phyloP scores from a whole-genome alignment of 2,888 invertebrate genomes.

The Drosophila conformis region DNA sequence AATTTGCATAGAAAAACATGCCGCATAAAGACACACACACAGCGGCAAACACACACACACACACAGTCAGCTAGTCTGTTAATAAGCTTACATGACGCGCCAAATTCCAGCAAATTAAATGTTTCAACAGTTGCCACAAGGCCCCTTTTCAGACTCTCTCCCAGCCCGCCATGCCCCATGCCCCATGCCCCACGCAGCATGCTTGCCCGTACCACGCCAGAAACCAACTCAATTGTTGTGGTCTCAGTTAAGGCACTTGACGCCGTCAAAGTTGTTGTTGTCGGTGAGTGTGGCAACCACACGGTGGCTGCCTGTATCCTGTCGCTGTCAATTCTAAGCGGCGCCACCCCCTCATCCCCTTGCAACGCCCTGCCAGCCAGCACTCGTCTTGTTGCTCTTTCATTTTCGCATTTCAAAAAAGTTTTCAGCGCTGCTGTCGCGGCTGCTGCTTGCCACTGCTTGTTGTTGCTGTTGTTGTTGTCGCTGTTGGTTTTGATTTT shows the following conservation, averaged over 20 bases:
- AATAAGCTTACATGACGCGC: constrained; percentile 75
- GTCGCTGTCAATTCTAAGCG: constrained; percentile 74
- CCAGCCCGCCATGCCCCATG: background rate
- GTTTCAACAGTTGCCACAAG: constrained; percentile 57
- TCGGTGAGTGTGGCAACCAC: constrained; percentile 38
- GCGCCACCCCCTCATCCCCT: background rate
- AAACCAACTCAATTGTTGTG: constrained; percentile 76
- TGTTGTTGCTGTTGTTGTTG: constrained; percentile 16
- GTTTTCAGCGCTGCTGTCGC: constrained; percentile 56
- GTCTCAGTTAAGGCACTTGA: constrained; percentile 73
- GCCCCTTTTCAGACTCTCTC: background rate
- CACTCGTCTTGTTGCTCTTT: constrained; percentile 73
- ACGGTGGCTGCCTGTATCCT: constrained; percentile 61
- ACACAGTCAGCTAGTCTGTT: constrained; percentile 53
- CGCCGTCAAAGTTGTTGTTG: constrained; percentile 31
- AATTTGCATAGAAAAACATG: constrained; percentile 77
- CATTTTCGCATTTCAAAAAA: constrained; percentile 80
- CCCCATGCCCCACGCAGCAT: background rate
- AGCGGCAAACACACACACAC: constrained; percentile 13
- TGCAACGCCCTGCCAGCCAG: background rate
- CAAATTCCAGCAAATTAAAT: constrained; percentile 78
- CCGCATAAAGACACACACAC: constrained; percentile 34
- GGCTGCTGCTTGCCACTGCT: constrained; percentile 24
- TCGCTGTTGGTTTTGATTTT: constrained; percentile 19
- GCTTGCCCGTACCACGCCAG: background rate